These are phyloP conservation scores for Presbytis comata DNA, from an alignment of 2,797 vertebrate species.

Conservation along the genomic window DNA sequence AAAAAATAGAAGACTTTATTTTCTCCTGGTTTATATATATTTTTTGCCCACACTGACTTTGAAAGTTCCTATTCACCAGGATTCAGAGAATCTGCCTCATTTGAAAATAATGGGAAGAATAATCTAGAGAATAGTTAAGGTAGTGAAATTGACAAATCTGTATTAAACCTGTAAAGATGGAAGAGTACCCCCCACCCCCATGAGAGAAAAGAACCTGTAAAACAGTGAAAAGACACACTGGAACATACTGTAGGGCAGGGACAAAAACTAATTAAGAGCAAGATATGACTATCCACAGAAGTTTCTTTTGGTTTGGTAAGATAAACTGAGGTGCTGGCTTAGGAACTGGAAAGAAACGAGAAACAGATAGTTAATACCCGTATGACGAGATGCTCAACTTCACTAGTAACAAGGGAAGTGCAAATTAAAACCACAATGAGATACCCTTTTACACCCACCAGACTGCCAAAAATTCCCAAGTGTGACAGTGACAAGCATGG, in stretches of 20 bases:
- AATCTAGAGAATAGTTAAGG: neutral
- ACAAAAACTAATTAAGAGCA: neutral
- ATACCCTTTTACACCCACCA: neutral
- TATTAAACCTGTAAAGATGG: neutral
- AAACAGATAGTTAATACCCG: neutral
- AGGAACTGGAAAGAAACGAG: neutral
- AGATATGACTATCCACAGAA: neutral
- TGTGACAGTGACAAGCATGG: neutral
- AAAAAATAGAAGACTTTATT: neutral
- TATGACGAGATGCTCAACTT: neutral
- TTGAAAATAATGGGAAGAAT: neutral
- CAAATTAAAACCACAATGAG: neutral
- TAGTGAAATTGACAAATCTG: neutral
- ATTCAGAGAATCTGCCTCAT: neutral
- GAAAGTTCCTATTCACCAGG: neutral
- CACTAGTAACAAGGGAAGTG: neutral
- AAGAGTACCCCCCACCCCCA: too few relatives aligned
- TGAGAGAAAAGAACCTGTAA: neutral
- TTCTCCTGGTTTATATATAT: neutral
- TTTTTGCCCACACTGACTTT: neutral
- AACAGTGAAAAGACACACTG: neutral
- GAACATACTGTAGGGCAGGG: too few relatives aligned
- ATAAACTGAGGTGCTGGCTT: neutral
- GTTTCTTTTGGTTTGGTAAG: neutral
- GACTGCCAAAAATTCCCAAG: neutral